phyloP scores from a whole-genome alignment of 2,797 vertebrate species.

The Pseudochirops cupreus region DNA sequence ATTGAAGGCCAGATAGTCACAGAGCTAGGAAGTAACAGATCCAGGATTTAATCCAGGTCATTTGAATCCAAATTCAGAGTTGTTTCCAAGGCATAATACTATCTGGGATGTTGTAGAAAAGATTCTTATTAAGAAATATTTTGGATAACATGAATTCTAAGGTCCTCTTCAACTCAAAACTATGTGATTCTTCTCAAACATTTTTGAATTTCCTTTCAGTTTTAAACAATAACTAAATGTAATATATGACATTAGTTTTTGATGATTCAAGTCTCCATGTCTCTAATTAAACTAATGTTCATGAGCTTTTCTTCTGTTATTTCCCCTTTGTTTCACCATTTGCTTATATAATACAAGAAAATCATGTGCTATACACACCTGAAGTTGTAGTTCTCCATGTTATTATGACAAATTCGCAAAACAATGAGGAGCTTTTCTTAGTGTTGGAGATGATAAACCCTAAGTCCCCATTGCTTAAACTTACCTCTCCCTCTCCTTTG shows the following conservation, averaged over 20 bases:
- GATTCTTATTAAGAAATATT: neutral
- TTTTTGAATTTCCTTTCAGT: neutral
- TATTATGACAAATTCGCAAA: conserved; percentile 33
- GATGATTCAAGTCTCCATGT: conserved; percentile 30
- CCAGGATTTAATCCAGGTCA: neutral
- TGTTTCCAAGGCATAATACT: neutral
- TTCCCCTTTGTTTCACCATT: conserved; percentile 14
- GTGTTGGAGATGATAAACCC: conserved; percentile 37
- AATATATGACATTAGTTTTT: conserved; percentile 13
- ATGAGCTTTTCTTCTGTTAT: neutral
- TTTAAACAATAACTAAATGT: conserved; percentile 25
- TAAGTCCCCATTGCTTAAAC: neutral
- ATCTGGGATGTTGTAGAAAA: neutral
- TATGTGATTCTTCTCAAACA: neutral
- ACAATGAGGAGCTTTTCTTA: conserved; percentile 48
- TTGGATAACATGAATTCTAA: neutral
- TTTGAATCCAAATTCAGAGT: neutral
- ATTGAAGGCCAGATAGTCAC: neutral
- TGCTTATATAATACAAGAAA: neutral
- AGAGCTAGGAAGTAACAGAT: neutral
- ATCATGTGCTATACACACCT: conserved; percentile 38
- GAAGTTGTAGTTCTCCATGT: neutral
- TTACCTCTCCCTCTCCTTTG: conserved; percentile 97
- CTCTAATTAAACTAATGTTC: conserved; percentile 39
- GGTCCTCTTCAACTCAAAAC: neutral